A percentile compares a stretch with the other conserved stretches of the same genome.
phyloP scores from a whole-genome alignment of 2,113 vertebrate genomes.

The Sardina pilchardus region DNA sequence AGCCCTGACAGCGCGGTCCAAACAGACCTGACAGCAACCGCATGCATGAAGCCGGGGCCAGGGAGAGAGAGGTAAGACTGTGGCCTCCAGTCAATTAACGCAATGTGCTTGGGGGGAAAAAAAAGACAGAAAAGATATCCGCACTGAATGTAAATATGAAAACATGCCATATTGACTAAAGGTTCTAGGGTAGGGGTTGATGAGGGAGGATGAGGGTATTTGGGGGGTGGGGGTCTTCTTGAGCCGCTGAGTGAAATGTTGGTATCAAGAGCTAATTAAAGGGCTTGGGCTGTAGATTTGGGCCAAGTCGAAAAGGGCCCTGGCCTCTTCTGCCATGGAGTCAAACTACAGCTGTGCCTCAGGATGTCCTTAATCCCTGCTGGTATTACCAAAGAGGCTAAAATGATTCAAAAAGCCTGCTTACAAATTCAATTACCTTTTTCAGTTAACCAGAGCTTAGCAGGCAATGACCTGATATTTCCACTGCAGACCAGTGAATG shows the following conservation, averaged over 20 bases:
- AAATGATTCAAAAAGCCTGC: slow-evolving; percentile 75
- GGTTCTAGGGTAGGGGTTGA: not conserved
- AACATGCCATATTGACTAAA: not conserved
- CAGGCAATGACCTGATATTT: slow-evolving; percentile 75
- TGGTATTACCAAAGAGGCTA: slow-evolving; percentile 66
- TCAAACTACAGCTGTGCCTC: slow-evolving; percentile 62
- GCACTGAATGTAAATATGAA: not conserved
- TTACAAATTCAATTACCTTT: slow-evolving; percentile 77
- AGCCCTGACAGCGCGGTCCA: slow-evolving; percentile 41
- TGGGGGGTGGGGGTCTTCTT: not conserved
- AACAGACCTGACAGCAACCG: slow-evolving; percentile 40
- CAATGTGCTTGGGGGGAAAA: not conserved
- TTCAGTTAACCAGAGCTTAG: slow-evolving; percentile 76
- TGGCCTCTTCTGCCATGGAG: slow-evolving; percentile 54
- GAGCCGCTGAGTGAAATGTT: slow-evolving; percentile 1
- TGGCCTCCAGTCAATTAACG: not conserved
- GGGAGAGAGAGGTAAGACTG: not conserved
- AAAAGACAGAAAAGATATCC: slow-evolving; percentile 1
- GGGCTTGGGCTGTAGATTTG: slow-evolving; percentile 46
- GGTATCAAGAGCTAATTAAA: slow-evolving; percentile 40
- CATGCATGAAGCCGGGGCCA: slow-evolving; percentile 3
- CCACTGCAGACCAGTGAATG: slow-evolving; percentile 63
- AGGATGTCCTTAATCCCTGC: slow-evolving; percentile 65
- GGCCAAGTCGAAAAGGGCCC: slow-evolving; percentile 51
- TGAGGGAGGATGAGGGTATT: not conserved